Conservation (phyloP, 2,888 invertebrate species). For the Ctenicera cuprea region DNA sequence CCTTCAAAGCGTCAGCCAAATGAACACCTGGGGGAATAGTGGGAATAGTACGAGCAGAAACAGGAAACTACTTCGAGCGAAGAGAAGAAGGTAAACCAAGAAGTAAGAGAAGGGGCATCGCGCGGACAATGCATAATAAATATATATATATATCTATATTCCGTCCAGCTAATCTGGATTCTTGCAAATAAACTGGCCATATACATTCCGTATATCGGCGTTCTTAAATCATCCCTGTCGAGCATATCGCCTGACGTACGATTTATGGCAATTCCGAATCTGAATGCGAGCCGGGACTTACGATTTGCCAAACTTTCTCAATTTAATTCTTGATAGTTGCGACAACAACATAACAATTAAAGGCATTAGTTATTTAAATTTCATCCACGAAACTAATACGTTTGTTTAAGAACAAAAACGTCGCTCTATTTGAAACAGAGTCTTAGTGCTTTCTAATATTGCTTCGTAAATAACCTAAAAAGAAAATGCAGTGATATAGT, state of each 20-base stretch:
- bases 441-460: slow-evolving; percentile 73
- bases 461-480: slow-evolving; percentile 70
- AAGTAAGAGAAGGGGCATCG: too few relatives aligned
- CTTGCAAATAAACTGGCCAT: slow-evolving; percentile 60
- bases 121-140: slow-evolving; percentile 35
- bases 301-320: slow-evolving; percentile 43
- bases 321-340: slow-evolving; percentile 9
- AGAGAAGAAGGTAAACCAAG: neutral
- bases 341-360: too few relatives aligned
- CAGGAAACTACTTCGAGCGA: slow-evolving; percentile 14
- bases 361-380: too few relatives aligned
- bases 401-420: slow-evolving; percentile 71
- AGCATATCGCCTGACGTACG: slow-evolving; percentile 57
- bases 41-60: slow-evolving; percentile 28
- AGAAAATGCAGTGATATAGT: slow-evolving; percentile 71
- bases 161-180: slow-evolving; percentile 59
- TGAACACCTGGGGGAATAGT: slow-evolving; percentile 70
- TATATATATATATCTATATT: slow-evolving; percentile 38
- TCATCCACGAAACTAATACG: too few relatives aligned
- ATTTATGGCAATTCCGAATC: slow-evolving; percentile 54
- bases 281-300: slow-evolving; percentile 37
- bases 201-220: slow-evolving; percentile 58
- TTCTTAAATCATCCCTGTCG: slow-evolving; percentile 55
- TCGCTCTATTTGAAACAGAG: slow-evolving; percentile 68
- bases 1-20: slow-evolving; percentile 72